These are phyloP conservation scores for Spodoptera exigua DNA, from an alignment of 2,888 invertebrate genomes.

Conservation along the genomic window DNA sequence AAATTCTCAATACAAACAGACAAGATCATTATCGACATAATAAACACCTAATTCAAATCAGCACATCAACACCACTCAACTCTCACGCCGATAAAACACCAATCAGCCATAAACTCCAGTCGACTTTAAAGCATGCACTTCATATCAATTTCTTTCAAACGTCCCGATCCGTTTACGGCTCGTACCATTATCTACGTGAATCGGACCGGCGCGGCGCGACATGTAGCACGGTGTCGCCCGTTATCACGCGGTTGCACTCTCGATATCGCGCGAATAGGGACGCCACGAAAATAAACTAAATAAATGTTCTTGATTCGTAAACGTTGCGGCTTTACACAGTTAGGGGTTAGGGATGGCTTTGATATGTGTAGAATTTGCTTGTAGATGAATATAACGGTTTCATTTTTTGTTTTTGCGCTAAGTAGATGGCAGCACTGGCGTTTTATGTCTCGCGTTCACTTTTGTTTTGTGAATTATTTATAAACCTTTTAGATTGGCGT, in stretches of 20 bases:
- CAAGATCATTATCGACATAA: too few relatives aligned
- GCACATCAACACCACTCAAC: background rate
- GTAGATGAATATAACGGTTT: too few relatives aligned
- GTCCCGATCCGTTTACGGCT: constrained; percentile 65
- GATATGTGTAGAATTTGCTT: background rate
- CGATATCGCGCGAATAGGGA: constrained; percentile 54
- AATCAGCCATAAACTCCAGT: constrained; percentile 28
- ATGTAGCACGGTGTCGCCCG: constrained; percentile 55
- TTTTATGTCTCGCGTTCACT: too few relatives aligned
- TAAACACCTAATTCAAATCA: too few relatives aligned
- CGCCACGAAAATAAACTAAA: constrained; percentile 46
- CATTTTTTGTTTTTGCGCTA: too few relatives aligned
- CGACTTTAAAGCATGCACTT: constrained; percentile 43
- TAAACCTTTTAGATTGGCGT: too few relatives aligned
- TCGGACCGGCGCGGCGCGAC: constrained; percentile 54
- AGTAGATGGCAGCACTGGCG: too few relatives aligned
- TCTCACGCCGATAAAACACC: constrained; percentile 18
- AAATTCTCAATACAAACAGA: too few relatives aligned
- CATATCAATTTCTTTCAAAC: constrained; percentile 70
- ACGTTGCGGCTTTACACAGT: constrained; percentile 26
- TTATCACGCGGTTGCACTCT: constrained; percentile 57
- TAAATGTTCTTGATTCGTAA: constrained; percentile 49
- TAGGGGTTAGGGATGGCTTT: constrained; percentile 14
- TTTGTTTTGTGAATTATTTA: too few relatives aligned
- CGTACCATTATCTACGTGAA: constrained; percentile 65